A percentile compares a stretch with the other conserved stretches of the same genome.
phyloP scores from a whole-genome alignment of 2,797 vertebrate species.

The Chaenodraco wilsoni region DNA sequence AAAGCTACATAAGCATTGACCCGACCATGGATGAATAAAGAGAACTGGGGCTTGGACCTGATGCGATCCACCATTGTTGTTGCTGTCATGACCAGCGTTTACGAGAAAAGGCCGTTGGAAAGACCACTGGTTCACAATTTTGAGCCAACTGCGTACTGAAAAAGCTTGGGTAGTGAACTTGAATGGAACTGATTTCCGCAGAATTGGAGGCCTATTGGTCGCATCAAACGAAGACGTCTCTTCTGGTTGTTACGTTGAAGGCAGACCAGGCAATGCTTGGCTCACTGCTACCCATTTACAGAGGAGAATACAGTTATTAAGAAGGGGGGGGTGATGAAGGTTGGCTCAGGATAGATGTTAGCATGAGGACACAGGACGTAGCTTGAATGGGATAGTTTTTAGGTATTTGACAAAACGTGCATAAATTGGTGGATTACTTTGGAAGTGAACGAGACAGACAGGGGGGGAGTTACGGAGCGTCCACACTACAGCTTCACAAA shows the following conservation, averaged over 20 bases:
- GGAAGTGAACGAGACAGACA: slow-evolving; percentile 30
- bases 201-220: too few species aligned
- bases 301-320: slow-evolving; percentile 34
- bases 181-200: slow-evolving; percentile 36
- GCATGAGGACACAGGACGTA: background rate
- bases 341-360: slow-evolving; percentile 17
- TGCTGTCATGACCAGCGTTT: too few species aligned
- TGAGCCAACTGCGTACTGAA: too few species aligned
- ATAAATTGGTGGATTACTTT: background rate
- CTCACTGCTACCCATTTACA: slow-evolving; percentile 47
- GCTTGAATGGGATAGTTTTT: background rate
- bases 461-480: background rate
- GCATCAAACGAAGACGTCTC: slow-evolving; percentile 58
- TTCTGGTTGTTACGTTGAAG: slow-evolving; percentile 58
- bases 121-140: too few species aligned
- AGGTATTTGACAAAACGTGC: slow-evolving; percentile 10
- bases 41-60: too few species aligned
- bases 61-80: too few species aligned
- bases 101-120: too few species aligned
- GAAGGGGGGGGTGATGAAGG: slow-evolving; percentile 3
- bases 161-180: too few species aligned
- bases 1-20: too few species aligned
- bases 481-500: too few species aligned
- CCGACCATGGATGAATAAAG: too few species aligned
- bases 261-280: slow-evolving; percentile 39